Evolutionary conservation across 1,140 invertebrate genomes (phyloP), one percentile per base, ranked within the genome.

Genomic region (Drosophila rhopaloa): DNA sequence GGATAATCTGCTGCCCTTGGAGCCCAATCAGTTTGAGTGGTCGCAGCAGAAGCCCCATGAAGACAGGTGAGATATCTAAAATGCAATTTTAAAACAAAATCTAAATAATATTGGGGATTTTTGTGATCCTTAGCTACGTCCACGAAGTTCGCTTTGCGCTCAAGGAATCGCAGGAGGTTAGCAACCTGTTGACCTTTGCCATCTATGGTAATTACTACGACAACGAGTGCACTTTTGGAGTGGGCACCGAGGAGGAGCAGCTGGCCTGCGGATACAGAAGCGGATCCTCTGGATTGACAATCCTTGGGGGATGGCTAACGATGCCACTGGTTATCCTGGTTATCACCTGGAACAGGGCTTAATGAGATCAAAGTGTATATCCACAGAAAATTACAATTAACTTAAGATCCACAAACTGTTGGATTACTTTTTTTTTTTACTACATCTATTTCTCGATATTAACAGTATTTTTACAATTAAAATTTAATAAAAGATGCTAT

Each of bases 181-280:
- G 16, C 13, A 79, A 91, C 47, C 54, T 92, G 0, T 35, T 92
- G 41, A 77, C 84, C n/a, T 91, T 91, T 41, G 77, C 68, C 9
- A 70, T 90, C 37, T 92, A 92, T 55, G 90, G 84, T 0, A 92
- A 91, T n/a, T 92, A 90, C 48, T 91, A 65, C 32, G 75, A 84
- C 38, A 70, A 90, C 0, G 16, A 27, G 16, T 89, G 84, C 29
- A 89, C 84, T 3, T 81, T 54, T 56, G 54, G 60, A 0, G 55
- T 16, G 16, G 73, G 67, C 44, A 71, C 19, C 0, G 14, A 40
- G 9, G 47, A 56, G 4, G 16, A 83, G 71, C 61, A 79, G 38
- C 7, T 65, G 10, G 13, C 59, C 1, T 89, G 81, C 5, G 85
- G 85, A 27, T 76, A 47, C 4, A 32, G 8, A 10, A 16, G 40